Base-by-base conservation (phyloP, 2,797 vertebrate genomes). In the Syndactyla subalaris region DNA sequence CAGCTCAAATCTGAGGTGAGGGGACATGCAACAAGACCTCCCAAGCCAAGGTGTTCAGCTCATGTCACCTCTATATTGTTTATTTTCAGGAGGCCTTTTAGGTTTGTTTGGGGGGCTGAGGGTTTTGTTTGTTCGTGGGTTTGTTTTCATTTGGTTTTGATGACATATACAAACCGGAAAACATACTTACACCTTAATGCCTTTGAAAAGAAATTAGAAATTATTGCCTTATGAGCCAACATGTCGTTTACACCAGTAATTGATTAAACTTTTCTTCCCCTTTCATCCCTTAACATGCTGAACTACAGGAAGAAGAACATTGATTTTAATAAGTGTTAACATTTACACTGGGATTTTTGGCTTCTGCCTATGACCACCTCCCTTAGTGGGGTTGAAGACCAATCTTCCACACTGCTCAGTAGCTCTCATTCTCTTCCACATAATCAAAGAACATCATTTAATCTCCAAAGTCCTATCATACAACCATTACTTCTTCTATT, bases 331-430 rank as follows among this genome's bases (percentile, higher is more conserved):
- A 95, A 92, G 55, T 49, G 71, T 78, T 94, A 94, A 91, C 83
- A 94, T 94, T 95, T 97, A 91, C 91, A 92, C 59, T 82, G 73
- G 82, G 88, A 82, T 93, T 95, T 94, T 70, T 93, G 67, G 67
- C 67, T 92, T 63, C 62, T 78, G 75, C 54, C 85, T 62, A 54
- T 22, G 45, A 81, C 55, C 82, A 92, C 85, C 55, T 90, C 92
- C 63, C 59, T 89, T 63, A 85, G 70, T 62, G 45, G 55, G 92
- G 90, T 70, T 76, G 73, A 94, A 92, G 85, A 66, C 85, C 88
- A 77, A 88, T 92, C 71, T 81, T 73, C 80, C 20, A 49, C 38
- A 29, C 32, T 73, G 76, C 70, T 71, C 76, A 90, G 45, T n/a
- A 92, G 65, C 32, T 91, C 85, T 77, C 9, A 0, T 68, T 89